Percentiles rank a stretch among this genome's conserved stretches.
phyloP scores from a whole-genome alignment of 2,888 invertebrate genomes.

The Polymixis flavicincta region DNA sequence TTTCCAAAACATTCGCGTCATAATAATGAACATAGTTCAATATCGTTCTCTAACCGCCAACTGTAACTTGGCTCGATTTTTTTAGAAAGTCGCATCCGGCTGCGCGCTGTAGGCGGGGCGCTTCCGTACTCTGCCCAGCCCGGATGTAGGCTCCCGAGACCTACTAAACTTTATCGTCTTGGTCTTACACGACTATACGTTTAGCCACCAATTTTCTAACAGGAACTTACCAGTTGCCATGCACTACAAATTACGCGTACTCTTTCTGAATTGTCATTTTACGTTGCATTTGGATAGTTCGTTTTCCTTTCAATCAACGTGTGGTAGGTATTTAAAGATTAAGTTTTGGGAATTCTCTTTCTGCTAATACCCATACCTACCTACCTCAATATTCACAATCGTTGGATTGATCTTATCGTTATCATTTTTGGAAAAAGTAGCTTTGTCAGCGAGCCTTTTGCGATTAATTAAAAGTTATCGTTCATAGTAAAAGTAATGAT shows the following conservation, averaged over 20 bases:
- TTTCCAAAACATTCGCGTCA: conserved; percentile 35
- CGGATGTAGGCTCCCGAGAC: conserved; percentile 83
- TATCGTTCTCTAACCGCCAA: conserved; percentile 65
- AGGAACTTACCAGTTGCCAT: conserved; percentile 47
- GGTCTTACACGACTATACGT: conserved; percentile 52
- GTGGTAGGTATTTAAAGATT: background rate
- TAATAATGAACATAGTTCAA: conserved; percentile 58
- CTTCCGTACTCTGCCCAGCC: conserved; percentile 82
- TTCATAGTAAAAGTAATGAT: conserved; percentile 12
- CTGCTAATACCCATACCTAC: background rate
- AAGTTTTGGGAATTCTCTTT: conserved; percentile 6
- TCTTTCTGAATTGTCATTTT: conserved; percentile 9
- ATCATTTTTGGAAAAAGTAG: conserved; percentile 16
- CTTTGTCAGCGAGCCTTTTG: background rate
- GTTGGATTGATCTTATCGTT: conserved; percentile 1
- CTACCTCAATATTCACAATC: conserved; percentile 16
- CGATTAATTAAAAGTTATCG: conserved; percentile 10
- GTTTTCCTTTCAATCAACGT: background rate
- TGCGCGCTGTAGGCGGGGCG: conserved; percentile 80
- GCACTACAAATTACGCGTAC: conserved; percentile 27
- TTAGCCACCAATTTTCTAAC: conserved; percentile 60
- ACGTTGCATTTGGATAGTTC: background rate
- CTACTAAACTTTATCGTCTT: conserved; percentile 75
- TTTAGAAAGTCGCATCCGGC: conserved; percentile 90
- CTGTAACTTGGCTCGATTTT: conserved; percentile 82